These are phyloP conservation scores for Nipponia nippon DNA, from an alignment of 2,113 vertebrate genomes.

Conservation along the genomic window DNA sequence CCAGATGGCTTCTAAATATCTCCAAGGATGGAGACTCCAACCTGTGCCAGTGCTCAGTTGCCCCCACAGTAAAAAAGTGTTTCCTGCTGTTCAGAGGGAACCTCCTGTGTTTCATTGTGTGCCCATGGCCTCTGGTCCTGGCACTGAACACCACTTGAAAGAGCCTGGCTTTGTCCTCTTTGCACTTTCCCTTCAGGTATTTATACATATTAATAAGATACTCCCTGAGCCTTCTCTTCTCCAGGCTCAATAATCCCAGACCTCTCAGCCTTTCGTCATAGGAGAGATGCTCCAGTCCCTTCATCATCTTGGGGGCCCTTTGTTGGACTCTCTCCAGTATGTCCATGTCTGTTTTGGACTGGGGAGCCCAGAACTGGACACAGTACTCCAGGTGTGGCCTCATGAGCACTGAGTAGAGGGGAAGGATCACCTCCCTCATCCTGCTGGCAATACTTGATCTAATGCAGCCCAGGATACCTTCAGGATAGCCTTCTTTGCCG, in stretches of 20 bases:
- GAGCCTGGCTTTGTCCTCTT: not conserved
- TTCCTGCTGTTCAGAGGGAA: not conserved
- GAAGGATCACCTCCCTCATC: not conserved
- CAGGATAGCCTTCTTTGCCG: not conserved
- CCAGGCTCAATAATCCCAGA: not conserved
- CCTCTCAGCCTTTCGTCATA: not conserved
- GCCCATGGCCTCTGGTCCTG: not conserved
- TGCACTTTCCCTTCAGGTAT: not conserved
- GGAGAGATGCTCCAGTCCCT: not conserved
- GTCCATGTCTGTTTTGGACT: not conserved
- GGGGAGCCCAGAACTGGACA: not conserved
- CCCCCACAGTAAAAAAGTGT: not conserved
- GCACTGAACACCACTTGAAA: not conserved
- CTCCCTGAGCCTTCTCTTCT: rapidly evolving
- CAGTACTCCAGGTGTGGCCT: not conserved
- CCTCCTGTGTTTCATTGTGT: not conserved
- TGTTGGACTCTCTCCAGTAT: not conserved
- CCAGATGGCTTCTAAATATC: not conserved
- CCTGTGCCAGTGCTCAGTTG: rapidly evolving
- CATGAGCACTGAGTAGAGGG: rapidly evolving
- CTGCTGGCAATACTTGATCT: not conserved
- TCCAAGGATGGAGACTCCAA: not conserved
- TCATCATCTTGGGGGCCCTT: not conserved
- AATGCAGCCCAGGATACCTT: not conserved
- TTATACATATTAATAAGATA: not conserved